A percentile compares a stretch with the other conserved stretches of the same genome.
Evolutionary conservation across 2,113 vertebrate genomes (phyloP).

Genomic region (Sula dactylatra): DNA sequence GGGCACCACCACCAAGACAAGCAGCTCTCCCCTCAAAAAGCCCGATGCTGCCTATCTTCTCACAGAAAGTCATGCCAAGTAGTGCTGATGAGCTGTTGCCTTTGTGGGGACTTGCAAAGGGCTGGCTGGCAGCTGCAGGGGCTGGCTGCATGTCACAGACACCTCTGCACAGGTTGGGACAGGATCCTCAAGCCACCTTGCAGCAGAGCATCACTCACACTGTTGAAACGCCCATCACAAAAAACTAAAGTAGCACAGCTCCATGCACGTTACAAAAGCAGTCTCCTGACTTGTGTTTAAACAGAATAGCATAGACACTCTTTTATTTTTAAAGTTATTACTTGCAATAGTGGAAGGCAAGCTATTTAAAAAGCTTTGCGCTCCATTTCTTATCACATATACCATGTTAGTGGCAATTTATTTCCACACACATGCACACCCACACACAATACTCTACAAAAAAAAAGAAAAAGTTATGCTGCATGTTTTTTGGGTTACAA

Average conservation of each 20-base stretch:
- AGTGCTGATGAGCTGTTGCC: not conserved
- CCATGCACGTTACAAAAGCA: not conserved
- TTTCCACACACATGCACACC: not conserved
- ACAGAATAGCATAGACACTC: not conserved
- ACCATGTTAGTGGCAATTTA: not conserved
- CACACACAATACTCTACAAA: not conserved
- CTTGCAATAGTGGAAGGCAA: conserved; percentile 2
- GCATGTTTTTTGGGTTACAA: not conserved
- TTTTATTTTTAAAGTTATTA: not conserved
- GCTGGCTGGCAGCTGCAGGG: not conserved
- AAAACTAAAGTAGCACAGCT: not conserved
- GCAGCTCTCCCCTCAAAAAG: not conserved
- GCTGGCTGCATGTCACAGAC: not conserved
- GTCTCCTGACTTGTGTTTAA: not conserved
- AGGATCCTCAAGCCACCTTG: not conserved
- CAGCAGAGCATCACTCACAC: not conserved
- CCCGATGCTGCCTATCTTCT: not conserved
- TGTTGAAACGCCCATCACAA: not conserved
- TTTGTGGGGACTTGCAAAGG: not conserved
- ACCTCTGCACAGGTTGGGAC: not conserved
- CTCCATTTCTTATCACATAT: conserved; percentile 11
- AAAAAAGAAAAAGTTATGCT: not conserved
- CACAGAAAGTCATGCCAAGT: not conserved
- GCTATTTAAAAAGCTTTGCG: conserved; percentile 12
- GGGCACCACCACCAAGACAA: fast-evolving